Conservation (phyloP, 2,113 vertebrate species). For the Bambusicola thoracicus region DNA sequence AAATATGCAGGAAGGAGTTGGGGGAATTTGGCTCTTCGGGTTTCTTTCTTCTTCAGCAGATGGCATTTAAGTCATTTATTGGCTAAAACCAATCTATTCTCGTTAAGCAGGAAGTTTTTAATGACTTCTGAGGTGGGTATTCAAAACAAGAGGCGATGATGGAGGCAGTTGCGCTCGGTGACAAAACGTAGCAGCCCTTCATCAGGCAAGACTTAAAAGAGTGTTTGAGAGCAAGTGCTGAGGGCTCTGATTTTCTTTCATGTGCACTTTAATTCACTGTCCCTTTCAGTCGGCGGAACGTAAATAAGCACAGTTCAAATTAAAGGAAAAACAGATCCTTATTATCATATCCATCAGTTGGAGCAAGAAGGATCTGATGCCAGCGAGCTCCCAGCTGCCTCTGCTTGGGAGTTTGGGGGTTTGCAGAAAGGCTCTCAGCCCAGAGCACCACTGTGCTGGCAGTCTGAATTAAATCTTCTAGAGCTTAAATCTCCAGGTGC, state of each 20-base stretch:
- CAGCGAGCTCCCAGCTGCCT: background rate
- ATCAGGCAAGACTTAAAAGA: slow-evolving; percentile 16
- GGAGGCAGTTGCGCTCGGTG: background rate
- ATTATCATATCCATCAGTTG: background rate
- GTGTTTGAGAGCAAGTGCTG: slow-evolving; percentile 46
- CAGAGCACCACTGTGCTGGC: background rate
- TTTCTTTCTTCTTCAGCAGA: slow-evolving; percentile 31
- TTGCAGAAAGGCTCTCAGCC: background rate
- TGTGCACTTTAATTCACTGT: slow-evolving; percentile 56
- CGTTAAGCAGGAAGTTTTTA: slow-evolving; percentile 53
- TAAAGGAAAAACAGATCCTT: slow-evolving; percentile 22
- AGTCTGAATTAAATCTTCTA: background rate
- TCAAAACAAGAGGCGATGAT: slow-evolving; percentile 42
- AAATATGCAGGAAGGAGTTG: background rate
- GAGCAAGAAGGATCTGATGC: background rate
- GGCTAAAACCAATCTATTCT: slow-evolving; percentile 33
- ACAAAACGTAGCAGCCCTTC: slow-evolving; percentile 21
- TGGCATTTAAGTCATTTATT: slow-evolving; percentile 50
- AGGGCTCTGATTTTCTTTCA: slow-evolving; percentile 59
- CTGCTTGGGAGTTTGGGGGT: background rate
- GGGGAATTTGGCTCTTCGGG: background rate
- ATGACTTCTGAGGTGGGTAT: slow-evolving; percentile 32
- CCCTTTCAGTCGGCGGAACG: slow-evolving; percentile 37
- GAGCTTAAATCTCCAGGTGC: background rate
- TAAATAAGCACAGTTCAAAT: slow-evolving; percentile 60